phyloP scores from a whole-genome alignment of 92 coral and sea anemone species.

The Zoanthus sociatus region DNA sequence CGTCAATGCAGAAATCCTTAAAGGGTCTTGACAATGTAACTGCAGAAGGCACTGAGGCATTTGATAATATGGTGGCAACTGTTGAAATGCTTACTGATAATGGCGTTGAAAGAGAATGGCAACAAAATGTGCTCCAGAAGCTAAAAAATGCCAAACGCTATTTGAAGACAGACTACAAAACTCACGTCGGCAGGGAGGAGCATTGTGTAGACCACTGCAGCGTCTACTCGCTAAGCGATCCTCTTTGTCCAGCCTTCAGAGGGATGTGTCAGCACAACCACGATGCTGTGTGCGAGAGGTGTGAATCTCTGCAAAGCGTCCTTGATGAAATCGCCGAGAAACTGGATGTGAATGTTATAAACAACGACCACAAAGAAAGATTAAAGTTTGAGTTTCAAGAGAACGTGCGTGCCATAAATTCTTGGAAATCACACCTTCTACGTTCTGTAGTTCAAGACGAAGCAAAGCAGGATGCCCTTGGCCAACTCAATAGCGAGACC shows the following conservation, averaged over 20 bases:
- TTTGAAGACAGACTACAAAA: slow-evolving; percentile 67
- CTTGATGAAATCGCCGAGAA: slow-evolving; percentile 41
- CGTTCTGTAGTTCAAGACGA: slow-evolving; percentile 55
- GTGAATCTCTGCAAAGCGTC: slow-evolving; percentile 48
- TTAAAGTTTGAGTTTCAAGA: slow-evolving; percentile 50
- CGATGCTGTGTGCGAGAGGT: slow-evolving; percentile 42
- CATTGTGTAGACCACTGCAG: slow-evolving; percentile 66
- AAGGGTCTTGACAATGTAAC: slow-evolving; percentile 64
- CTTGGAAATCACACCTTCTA: slow-evolving; percentile 58
- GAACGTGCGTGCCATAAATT: slow-evolving; percentile 32
- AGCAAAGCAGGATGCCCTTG: slow-evolving; percentile 62
- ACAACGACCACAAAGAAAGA: slow-evolving; percentile 43
- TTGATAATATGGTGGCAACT: slow-evolving; percentile 28
- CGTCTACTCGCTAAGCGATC: slow-evolving; percentile 11
- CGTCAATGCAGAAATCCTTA: slow-evolving; percentile 48
- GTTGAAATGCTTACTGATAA: slow-evolving; percentile 37
- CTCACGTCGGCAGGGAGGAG: slow-evolving; percentile 66
- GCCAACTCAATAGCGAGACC: slow-evolving; percentile 40
- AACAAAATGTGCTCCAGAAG: neutral
- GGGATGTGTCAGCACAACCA: neutral
- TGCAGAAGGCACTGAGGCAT: slow-evolving; percentile 64
- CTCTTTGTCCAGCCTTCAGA: neutral
- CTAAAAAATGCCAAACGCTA: slow-evolving; percentile 64
- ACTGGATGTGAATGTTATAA: slow-evolving; percentile 24
- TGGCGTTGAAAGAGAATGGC: slow-evolving; percentile 43